Conservation (phyloP, 1,140 invertebrate genomes). For the Dermatophagoides farinae region DNA sequence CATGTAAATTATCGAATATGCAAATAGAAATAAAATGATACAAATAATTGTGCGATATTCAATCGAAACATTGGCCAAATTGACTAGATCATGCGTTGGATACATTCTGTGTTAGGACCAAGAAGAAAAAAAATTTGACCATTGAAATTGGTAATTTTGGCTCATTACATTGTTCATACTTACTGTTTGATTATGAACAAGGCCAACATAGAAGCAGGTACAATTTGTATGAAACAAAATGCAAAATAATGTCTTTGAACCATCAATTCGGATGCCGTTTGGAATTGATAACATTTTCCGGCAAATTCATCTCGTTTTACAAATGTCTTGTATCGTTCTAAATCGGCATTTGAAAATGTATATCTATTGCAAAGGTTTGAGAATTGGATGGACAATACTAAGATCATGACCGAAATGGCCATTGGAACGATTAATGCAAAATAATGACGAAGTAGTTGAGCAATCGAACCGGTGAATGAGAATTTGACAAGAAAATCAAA, state of each 20-base stretch:
- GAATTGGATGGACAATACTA: conserved; percentile 2
- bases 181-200: not conserved
- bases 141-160: too few relatives aligned
- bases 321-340: not conserved
- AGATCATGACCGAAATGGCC: not conserved
- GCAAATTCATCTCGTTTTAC: not conserved
- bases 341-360: not conserved
- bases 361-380: not conserved
- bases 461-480: not conserved
- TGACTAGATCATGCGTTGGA: not conserved
- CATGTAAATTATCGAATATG: not conserved
- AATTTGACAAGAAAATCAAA: conserved; percentile 6
- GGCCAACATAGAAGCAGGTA: not conserved
- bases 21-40: not conserved
- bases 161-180: too few relatives aligned
- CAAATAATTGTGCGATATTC: not conserved
- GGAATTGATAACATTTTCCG: not conserved
- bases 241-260: not conserved
- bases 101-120: not conserved
- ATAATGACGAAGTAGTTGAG: conserved; percentile 14
- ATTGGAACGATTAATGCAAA: conserved; percentile 2
- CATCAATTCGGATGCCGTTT: not conserved
- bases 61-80: not conserved
- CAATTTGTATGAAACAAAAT: not conserved
- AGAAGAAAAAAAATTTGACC: not conserved